These are phyloP conservation scores for Pollenia griseotomentosa DNA, from an alignment of 2,888 invertebrate species.

Conservation along the genomic window DNA sequence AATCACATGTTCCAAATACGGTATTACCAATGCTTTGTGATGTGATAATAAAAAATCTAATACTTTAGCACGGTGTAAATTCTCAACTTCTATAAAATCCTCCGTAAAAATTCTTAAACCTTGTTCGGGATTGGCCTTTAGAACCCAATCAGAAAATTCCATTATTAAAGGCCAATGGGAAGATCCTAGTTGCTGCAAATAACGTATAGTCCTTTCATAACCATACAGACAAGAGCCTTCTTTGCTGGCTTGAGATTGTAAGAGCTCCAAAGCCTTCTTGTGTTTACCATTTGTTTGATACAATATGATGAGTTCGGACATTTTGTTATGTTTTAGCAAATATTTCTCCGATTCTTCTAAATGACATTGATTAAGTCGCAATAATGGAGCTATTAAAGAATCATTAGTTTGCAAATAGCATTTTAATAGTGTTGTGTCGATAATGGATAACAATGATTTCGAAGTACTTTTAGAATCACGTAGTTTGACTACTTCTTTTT, in stretches of 20 bases:
- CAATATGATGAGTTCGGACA: conserved; percentile 96
- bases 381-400: conserved; percentile 94
- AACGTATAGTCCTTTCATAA: conserved; percentile 93
- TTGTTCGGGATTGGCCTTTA: conserved; percentile 93
- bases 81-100: conserved; percentile 94
- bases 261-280: conserved; percentile 94
- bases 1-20: conserved; percentile 97
- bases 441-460: conserved; percentile 90
- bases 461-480: conserved; percentile 81
- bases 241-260: conserved; percentile 89
- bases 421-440: conserved; percentile 98
- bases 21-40: conserved; percentile 92
- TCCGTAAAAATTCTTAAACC: conserved; percentile 96
- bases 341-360: conserved; percentile 96
- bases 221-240: conserved; percentile 89
- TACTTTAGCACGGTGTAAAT: conserved; percentile 94
- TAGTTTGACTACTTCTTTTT: conserved; percentile 82
- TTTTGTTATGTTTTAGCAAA: conserved; percentile 93
- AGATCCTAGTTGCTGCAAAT: conserved; percentile 94
- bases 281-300: conserved; percentile 98
- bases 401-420: conserved; percentile 99
- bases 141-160: conserved; percentile 97
- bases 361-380: conserved; percentile 96
- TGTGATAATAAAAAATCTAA: conserved; percentile 94
- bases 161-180: conserved; percentile 95